Percentiles rank a stretch among this genome's conserved stretches.
Conservation (phyloP, 1,140 invertebrate species). For the Cydia splendana region DNA sequence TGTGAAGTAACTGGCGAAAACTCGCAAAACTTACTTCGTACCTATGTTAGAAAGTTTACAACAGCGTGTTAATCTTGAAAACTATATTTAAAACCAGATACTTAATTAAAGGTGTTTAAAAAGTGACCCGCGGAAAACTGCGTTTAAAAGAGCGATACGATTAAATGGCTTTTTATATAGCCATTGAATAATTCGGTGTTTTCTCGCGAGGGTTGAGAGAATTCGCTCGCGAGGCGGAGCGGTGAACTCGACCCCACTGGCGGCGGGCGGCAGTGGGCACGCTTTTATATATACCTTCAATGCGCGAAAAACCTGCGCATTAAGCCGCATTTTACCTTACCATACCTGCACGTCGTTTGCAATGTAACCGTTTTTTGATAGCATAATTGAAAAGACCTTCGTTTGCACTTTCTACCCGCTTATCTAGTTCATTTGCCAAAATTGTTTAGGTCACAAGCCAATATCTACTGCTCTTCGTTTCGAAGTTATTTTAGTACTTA, state of each 20-base stretch:
- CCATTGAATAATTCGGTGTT: conserved; percentile 2
- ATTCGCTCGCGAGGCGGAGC: not conserved
- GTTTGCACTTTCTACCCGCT: not conserved
- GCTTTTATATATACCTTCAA: conserved; percentile 28
- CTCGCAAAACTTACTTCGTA: not conserved
- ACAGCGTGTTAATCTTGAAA: not conserved
- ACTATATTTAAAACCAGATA: not conserved
- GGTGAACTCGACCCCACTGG: conserved; percentile 24
- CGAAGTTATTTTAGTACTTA: too few species aligned
- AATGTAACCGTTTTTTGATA: conserved; percentile 17
- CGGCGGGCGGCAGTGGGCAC: not conserved
- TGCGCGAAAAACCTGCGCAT: conserved; percentile 41
- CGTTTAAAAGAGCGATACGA: not conserved
- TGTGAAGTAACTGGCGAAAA: not conserved
- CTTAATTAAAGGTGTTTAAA: not conserved
- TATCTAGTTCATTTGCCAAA: not conserved
- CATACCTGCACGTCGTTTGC: conserved; percentile 23
- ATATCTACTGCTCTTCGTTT: too few species aligned
- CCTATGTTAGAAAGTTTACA: conserved; percentile 2
- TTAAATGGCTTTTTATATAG: not conserved
- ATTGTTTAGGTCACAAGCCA: not conserved
- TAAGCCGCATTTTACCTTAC: conserved; percentile 22
- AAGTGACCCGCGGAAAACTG: not conserved
- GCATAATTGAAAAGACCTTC: not conserved
- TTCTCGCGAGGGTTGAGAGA: not conserved